Conservation (phyloP, 2,797 vertebrate species). For the Schizopygopsis pylzovi region DNA sequence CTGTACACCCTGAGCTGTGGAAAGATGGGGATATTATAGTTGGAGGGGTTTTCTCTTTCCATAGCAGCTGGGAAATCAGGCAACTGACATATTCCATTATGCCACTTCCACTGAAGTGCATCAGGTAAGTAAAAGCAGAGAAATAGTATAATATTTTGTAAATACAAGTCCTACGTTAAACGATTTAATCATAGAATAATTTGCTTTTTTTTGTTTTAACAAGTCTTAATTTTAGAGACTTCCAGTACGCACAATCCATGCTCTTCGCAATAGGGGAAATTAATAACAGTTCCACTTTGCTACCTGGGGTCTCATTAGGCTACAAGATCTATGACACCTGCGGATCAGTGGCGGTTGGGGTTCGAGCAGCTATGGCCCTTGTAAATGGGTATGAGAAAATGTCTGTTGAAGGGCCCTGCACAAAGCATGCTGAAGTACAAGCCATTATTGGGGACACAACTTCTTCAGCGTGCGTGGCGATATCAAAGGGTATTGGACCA, state of each 20-base stretch:
- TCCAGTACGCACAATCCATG: slow-evolving; percentile 75
- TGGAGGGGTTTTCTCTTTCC: slow-evolving; percentile 76
- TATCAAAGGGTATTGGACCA: slow-evolving; percentile 56
- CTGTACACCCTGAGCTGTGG: slow-evolving; percentile 68
- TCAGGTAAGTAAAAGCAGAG: slow-evolving; percentile 64
- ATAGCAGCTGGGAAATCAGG: slow-evolving; percentile 71
- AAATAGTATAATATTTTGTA: neutral
- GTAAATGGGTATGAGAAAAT: slow-evolving; percentile 57
- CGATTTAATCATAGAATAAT: neutral
- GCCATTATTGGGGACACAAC: slow-evolving; percentile 65
- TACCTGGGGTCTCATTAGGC: slow-evolving; percentile 72
- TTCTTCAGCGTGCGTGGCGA: slow-evolving; percentile 21
- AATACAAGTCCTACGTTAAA: no score
- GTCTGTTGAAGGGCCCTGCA: slow-evolving; percentile 44
- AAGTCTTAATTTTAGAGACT: slow-evolving; percentile 75
- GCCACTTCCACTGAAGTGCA: slow-evolving; percentile 72
- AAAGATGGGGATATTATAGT: slow-evolving; percentile 76
- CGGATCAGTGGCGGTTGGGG: slow-evolving; percentile 65
- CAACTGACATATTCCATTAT: slow-evolving; percentile 61
- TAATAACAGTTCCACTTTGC: slow-evolving; percentile 73
- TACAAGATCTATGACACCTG: slow-evolving; percentile 74
- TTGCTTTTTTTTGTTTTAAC: slow-evolving; percentile 28
- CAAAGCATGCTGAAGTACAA: slow-evolving; percentile 64
- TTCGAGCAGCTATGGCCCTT: slow-evolving; percentile 60
- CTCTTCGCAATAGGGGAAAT: slow-evolving; percentile 78